A percentile compares a stretch with the other conserved stretches of the same genome.
Evolutionary conservation across 2,888 invertebrate genomes (phyloP).

Genomic region (Eupithecia dodoneata): DNA sequence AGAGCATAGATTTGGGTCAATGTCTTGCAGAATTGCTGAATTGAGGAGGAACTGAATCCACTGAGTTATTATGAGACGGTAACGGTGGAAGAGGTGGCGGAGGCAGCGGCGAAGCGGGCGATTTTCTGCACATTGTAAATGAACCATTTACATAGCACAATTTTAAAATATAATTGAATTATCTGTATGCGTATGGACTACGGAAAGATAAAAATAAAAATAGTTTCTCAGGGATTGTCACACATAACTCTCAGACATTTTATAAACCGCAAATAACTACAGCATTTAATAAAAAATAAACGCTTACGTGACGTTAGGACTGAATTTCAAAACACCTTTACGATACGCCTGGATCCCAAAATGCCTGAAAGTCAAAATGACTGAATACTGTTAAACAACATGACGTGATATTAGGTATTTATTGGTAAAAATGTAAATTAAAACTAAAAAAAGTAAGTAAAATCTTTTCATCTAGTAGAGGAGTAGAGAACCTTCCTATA

Average conservation of each 20-base stretch:
- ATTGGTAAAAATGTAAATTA: too few species aligned
- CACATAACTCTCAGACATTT: not conserved
- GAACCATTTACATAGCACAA: conserved; percentile 1
- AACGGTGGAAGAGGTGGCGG: conserved; percentile 43
- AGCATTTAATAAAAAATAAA: too few species aligned
- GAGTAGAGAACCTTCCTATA: too few species aligned
- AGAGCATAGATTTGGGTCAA: conserved; percentile 19
- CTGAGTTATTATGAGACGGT: conserved; percentile 8
- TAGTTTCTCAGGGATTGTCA: conserved; percentile 3
- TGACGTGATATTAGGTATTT: too few species aligned
- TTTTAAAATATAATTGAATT: not conserved
- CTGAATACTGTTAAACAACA: too few species aligned
- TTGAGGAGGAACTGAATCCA: conserved; percentile 23
- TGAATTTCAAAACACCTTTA: too few species aligned
- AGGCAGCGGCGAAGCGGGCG: conserved; percentile 64
- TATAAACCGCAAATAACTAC: not conserved
- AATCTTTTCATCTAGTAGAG: too few species aligned
- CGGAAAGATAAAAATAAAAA: conserved; percentile 19
- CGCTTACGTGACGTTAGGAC: too few species aligned
- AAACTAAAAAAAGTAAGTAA: too few species aligned
- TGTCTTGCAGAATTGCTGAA: conserved; percentile 34
- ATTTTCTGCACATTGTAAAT: conserved; percentile 68
- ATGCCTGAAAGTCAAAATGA: too few species aligned
- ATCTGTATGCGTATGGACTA: not conserved
- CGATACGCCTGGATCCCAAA: too few species aligned